Base-by-base conservation (phyloP, 2,113 vertebrate species). In the Corythornis cristatus region DNA sequence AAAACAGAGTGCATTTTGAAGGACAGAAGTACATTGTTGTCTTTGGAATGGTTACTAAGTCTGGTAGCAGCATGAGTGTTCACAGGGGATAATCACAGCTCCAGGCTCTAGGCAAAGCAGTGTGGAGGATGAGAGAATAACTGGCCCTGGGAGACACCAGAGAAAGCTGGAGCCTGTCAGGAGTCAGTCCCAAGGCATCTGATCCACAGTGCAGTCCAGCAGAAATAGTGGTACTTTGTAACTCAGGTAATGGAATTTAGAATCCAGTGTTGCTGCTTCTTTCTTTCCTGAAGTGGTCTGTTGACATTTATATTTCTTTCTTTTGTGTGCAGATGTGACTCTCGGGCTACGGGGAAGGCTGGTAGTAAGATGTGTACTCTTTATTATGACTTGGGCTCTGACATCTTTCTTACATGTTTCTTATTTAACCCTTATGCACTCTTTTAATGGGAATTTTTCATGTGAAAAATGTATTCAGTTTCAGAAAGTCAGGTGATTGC, bases 21-120 rank as follows among this genome's bases (percentile, higher is more conserved):
- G 70, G 77, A 33, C 58, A 67, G 57, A 65, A 83, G 72, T 86
- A 65, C 15, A 31, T 76, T 95, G 74, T 93, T 91, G 78, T 89
- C 80, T 95, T 96, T 94, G 89, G 92, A 88, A 72, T 42, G 29
- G 71, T 58, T 91, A 64, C 76, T 89, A 92, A 92, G 75, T 40
- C 17, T 56, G 48, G 58, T 58, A 79, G 74, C 76, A 72, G 76
- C 73, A 15, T 70, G 89, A 40, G 81, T 92, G 74, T 90, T 92
- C 90, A 57, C 51, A 70, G 83, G 84, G 72, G 75, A 70, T 94
- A 89, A 91, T 83, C 75, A 37, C 37, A 11, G 74, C 91, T 94
- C 22, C n/a, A 64, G 89, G 94, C 89, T 94, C 91, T 83, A 71
- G 82, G 87, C 62, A 85, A 79, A 91, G 60, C 46, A 60, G 22